phyloP scores from a whole-genome alignment of 2,797 vertebrate species.

The Heterohyrax brucei region DNA sequence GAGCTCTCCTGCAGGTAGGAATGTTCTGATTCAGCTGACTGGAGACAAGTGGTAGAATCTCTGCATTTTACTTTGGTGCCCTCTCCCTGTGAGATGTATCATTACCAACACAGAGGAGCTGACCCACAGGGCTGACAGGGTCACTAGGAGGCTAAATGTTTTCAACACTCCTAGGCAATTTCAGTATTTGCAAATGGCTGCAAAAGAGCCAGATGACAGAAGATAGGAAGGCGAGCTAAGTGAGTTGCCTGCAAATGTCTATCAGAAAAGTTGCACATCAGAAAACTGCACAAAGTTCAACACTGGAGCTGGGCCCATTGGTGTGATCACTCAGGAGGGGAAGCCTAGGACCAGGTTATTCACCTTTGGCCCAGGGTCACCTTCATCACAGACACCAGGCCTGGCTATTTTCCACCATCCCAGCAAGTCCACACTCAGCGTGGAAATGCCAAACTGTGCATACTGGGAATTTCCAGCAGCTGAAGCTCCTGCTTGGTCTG shows the following conservation, averaged over 20 bases:
- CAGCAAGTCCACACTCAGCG: not conserved
- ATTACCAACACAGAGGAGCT: not conserved
- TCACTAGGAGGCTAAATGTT: not conserved
- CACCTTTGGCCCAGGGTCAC: not conserved
- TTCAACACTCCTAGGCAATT: not conserved
- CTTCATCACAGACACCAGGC: not conserved
- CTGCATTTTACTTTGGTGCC: not conserved
- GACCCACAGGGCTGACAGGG: not conserved
- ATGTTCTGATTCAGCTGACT: not conserved
- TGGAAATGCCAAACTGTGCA: conserved; percentile 47
- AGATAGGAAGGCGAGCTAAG: not conserved
- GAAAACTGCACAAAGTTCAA: not conserved
- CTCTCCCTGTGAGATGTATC: not conserved
- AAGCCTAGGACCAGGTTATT: not conserved
- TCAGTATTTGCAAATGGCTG: not conserved
- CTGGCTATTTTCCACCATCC: conserved; percentile 30
- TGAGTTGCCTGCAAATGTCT: not conserved
- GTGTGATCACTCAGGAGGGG: not conserved
- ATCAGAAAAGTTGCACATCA: not conserved
- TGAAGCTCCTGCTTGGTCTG: not conserved
- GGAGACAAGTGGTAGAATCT: not conserved
- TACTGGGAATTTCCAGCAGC: conserved; percentile 61
- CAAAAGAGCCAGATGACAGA: conserved; percentile 44
- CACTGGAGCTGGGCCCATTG: not conserved
- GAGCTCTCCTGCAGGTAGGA: not conserved